Conservation (phyloP, 1,140 invertebrate species). For the Orius insidiosus region DNA sequence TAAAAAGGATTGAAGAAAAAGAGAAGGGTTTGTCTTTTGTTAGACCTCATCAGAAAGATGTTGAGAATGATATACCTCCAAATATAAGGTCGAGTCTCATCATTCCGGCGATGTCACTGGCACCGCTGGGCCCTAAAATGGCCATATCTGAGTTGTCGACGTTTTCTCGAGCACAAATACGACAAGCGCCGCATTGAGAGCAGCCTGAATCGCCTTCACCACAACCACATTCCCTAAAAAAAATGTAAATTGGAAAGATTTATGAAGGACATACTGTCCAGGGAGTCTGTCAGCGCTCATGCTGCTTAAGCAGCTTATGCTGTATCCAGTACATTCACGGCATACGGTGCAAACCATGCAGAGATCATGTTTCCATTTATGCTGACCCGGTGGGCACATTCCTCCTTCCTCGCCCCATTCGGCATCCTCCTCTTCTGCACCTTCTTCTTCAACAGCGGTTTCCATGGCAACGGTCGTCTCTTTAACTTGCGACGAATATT, state of each 20-base stretch:
- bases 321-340: slow-evolving; percentile 86
- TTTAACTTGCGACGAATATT: slow-evolving; percentile 48
- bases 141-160: slow-evolving; percentile 34
- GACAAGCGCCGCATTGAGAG: slow-evolving; percentile 77
- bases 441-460: slow-evolving; percentile 37
- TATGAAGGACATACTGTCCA: slow-evolving; percentile 52
- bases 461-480: slow-evolving; percentile 48
- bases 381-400: slow-evolving; percentile 48
- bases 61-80: too few species aligned
- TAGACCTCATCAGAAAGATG: too few species aligned
- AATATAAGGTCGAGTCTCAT: slow-evolving; percentile 36
- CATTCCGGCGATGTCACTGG: slow-evolving; percentile 33
- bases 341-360: slow-evolving; percentile 85
- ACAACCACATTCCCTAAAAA: slow-evolving; percentile 73
- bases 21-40: too few species aligned
- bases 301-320: slow-evolving; percentile 64
- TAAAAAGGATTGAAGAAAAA: too few species aligned
- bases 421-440: slow-evolving; percentile 40
- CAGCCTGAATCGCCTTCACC: slow-evolving; percentile 90
- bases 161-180: slow-evolving; percentile 62
- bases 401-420: slow-evolving; percentile 31
- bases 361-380: slow-evolving; percentile 63
- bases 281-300: slow-evolving; percentile 61
- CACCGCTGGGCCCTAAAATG: slow-evolving; percentile 30
- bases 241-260: slow-evolving; percentile 6